Evolutionary conservation across 2,888 invertebrate genomes (phyloP), one percentile per base, ranked within the genome.

Genomic region (Agriopis aurantiaria): DNA sequence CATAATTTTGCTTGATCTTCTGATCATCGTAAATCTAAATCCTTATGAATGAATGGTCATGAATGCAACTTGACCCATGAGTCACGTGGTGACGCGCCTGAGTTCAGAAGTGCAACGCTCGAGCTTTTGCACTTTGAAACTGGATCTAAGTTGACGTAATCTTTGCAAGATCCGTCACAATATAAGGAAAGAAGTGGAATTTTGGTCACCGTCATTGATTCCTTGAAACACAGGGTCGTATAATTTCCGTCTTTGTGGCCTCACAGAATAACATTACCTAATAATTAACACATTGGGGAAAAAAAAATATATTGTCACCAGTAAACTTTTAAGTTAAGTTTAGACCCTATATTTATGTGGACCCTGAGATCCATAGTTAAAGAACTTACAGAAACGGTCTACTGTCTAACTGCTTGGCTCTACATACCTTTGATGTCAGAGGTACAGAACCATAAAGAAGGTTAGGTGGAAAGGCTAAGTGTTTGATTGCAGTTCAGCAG

Each of bases 81-180:
- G 23, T 65, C 64, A 65, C 17, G 2, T 8, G 40, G 53, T 55
- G 55, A 63, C 63, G 55, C 11, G 49, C 17, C 45, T 52, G 58
- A 17, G 51, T 65, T 33, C 58, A 65, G 10, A 45, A 65, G 65
- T 57, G 58, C 65, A 58, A 45, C 45, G 58, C 6, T 17, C 65
- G 45, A 43, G 12, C 51, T 52, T 56, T 46, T 14, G 3, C 45
- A 23, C 17, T 23, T 23, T 23, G 17, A 23, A 23, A 23, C 17
- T 23, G 17, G 17, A 23, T 23, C 17, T 23, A 23, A 23, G 17
- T 2, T 63, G 55, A 63, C 46, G 55, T 46, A 63, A 63, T 14
- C 10, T 63, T 63, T 46, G 46, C 45, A 45, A 57, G 8, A 63
- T 56, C 41, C 0, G 0, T 14, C 23, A n/a, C 11, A 14, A n/a